Evolutionary conservation across 30 jellyfish, hydroid and myxozoan species (phyloP), one percentile per base, ranked within the genome.

Genomic region (Turritopsis dohrnii): DNA sequence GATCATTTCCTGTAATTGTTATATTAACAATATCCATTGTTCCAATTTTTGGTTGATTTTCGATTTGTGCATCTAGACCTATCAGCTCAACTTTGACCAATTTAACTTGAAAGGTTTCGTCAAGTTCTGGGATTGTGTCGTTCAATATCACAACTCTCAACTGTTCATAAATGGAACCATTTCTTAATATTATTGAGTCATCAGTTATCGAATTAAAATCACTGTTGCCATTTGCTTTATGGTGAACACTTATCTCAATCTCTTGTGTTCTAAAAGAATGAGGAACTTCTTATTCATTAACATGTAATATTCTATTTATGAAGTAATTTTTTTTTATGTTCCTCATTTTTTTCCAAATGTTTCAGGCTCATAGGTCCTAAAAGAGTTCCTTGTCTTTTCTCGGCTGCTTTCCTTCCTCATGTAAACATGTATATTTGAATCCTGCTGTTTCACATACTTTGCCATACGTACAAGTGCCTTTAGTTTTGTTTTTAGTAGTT

Each of bases 61-160:
- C 86, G 1, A 90, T 54, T 3, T 76, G 75, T 8, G 91, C 54
- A 8, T 86, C 73, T 20, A 72, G 52, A 22, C 89, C 95, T 8
- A 83, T 73, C 22, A 81, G 81, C 69, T 83, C 96, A 8, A 86
- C 96, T 18, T 84, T 52, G 21, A 83, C 52, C n/a, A 94, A 24
- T 54, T 76, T 83, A 16, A 92, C 96, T 26, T 60, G 88, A 76
- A 92, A 92, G 25, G 25, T 66, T 65, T 94, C 99, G 52, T 82
- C 91, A 1, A 94, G 82, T 73, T 94, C 99, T 0, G 99, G 96
- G n/a, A 24, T 23, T 65, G 52, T 53, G 77, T 94, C 99, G 16
- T 71, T 81, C 74, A 81, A 27, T 5, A 94, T 94, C 65, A 60
- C 28, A 31, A 94, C 54, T 7, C 84, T 76, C 21, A 89, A 79